Evolutionary conservation across 2,888 invertebrate species (phyloP), one percentile per base, ranked within the genome.

Genomic region (Acanthosoma haemorrhoidale): DNA sequence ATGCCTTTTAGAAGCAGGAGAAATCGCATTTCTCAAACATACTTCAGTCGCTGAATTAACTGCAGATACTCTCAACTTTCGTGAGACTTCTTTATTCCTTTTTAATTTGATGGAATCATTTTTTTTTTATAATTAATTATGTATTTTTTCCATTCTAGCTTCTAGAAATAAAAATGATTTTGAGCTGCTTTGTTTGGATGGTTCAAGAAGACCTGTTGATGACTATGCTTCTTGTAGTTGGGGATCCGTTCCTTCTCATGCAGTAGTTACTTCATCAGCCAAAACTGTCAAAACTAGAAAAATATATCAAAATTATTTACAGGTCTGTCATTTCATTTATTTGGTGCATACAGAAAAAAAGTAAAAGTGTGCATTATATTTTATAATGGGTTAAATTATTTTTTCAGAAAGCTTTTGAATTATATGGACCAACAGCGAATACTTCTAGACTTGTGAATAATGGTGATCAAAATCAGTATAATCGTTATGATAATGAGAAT

Each of bases 1-100:
- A 51, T 98, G 97, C 80, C 83, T 97, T 3, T 81, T 91, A 1
- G 89, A 91, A 75, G 84, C 83, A 13, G 96, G 96, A 2, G 94
- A 97, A 61, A 86, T 97, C 16, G 96, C 96, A 0, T 97, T 97
- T 79, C 83, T 97, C 0, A 86, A 91, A 59, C 93, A 95, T 78
- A 89, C 89, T 0, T 92, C 93, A 0, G 87, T 94, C 18, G 81
- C 84, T 36, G 90, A 92, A 79, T 86, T 92, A 79, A 80, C 89
- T 4, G 79, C 82, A 4, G 86, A 84, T 0, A 83, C 84, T 70
- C 79, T 80, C 31, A 85, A 87, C 78, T 86, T 84, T 72, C 81
- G 87, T 88, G 79, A 80, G 81, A 77, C 38, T 66, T 68, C 9
- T 31, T 18, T 31, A 32, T 11, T 60, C 4, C 21, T 25, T 31